Base-by-base conservation (phyloP, 2,113 vertebrate genomes). In the Cricetomys ansorgei region DNA sequence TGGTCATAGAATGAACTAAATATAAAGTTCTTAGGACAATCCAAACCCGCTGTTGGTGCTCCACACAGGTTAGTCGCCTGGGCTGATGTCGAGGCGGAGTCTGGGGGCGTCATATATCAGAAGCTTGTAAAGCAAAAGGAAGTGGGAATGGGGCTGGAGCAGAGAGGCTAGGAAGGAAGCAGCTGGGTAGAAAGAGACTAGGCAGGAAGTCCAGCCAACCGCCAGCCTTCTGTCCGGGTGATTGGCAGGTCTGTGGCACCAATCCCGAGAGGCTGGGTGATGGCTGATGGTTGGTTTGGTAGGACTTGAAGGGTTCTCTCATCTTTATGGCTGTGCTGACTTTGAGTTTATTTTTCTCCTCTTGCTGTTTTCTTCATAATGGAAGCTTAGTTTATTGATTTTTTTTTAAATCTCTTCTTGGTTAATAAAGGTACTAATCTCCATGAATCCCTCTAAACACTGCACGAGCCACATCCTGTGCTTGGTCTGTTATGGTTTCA, bases 281-380 rank as follows among this genome's bases (percentile, higher is more conserved):
- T 69, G 34, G 1, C 31, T 40, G 11, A 53, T 1, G 6, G 5
- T 64, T 34, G 17, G 50, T 57, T 87, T 73, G 34, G 27, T 80
- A 10, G 45, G 10, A 88, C 37, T 11, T 53, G 5, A 53, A 15
- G 50, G 65, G n/a, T 43, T 9, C 12, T 75, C 77, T 94, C 17
- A 62, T 86, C 50, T 92, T 87, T 55, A 48, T 70, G 55, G 29
- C 48, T 65, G 23, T 88, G 7, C 23, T 67, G 43, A 19, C 4
- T 62, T 79, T 7, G 31, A 15, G 55, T 53, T 79, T 87, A 25
- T 53, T 94, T 84, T 70, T 84, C 50, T 76, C 37, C 9, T 75
- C 86, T 90, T 69, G 70, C 37, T 81, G 37, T 15, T 88, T 93
- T 79, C 55, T 94, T 84, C 45, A 19, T 67, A 73, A 75, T 50